Conservation (phyloP, 2,113 vertebrate genomes). For the Hemichromis elongatus region DNA sequence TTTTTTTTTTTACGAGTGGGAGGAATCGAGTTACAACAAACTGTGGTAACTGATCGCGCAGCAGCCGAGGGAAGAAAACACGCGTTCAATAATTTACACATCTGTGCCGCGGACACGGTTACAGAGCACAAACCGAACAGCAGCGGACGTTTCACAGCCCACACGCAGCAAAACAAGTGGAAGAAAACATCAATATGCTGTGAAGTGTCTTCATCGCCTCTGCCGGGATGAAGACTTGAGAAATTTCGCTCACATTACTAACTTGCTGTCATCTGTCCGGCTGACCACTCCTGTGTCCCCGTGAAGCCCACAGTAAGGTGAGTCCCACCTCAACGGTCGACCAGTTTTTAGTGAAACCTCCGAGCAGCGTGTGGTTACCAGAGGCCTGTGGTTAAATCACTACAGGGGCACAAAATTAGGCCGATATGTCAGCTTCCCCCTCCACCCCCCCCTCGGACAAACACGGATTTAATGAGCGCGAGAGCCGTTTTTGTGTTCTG, state of each 20-base stretch:
- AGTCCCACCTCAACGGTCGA: constrained; percentile 24
- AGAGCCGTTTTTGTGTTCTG: neutral
- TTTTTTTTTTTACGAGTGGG: constrained; percentile 39
- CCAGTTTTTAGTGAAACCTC: neutral
- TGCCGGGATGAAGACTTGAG: constrained; percentile 59
- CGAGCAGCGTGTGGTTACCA: too few species aligned
- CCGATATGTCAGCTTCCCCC: neutral
- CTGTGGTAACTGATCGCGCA: constrained; percentile 69
- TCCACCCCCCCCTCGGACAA: neutral
- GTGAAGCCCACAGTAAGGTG: constrained; percentile 48
- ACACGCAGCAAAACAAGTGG: neutral
- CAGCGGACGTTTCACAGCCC: neutral
- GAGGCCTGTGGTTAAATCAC: neutral
- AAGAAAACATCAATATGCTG: constrained; percentile 4
- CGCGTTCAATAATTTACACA: constrained; percentile 74
- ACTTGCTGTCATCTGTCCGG: constrained; percentile 19
- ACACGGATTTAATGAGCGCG: neutral
- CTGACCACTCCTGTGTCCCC: constrained; percentile 3
- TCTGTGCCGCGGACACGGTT: constrained; percentile 26
- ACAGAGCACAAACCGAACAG: neutral
- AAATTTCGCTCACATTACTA: neutral
- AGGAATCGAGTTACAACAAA: constrained; percentile 71
- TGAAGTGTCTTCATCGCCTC: constrained; percentile 4
- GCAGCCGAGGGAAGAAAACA: constrained; percentile 56
- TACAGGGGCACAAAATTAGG: neutral